These are phyloP conservation scores for Nymphalis urticae DNA, from an alignment of 2,888 invertebrate genomes.

Conservation along the genomic window DNA sequence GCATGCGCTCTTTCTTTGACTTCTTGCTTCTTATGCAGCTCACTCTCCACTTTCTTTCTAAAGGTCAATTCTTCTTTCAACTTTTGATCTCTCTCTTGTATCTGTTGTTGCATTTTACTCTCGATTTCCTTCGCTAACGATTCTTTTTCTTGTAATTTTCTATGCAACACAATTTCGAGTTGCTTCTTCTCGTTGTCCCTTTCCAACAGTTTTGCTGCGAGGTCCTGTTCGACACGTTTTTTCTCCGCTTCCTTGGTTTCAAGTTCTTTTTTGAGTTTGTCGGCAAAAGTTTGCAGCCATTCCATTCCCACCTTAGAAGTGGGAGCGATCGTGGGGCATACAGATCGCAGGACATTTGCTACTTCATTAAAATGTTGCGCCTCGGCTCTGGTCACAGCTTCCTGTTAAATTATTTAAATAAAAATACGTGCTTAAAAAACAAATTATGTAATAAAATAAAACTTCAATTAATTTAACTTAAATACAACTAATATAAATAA, in stretches of 20 bases:
- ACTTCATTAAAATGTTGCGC: constrained; percentile 84
- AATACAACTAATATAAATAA: background rate
- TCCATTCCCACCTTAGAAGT: constrained; percentile 45
- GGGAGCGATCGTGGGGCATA: constrained; percentile 59
- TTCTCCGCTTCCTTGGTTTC: constrained; percentile 35
- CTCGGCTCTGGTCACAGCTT: constrained; percentile 75
- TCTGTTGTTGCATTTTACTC: constrained; percentile 34
- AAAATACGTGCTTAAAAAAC: background rate
- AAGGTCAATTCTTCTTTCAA: constrained; percentile 41
- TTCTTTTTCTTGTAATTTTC: constrained; percentile 37
- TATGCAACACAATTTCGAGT: constrained; percentile 32
- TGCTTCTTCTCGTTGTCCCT: constrained; percentile 39
- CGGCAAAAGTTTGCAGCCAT: constrained; percentile 65
- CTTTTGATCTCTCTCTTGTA: constrained; percentile 38
- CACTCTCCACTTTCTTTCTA: constrained; percentile 36
- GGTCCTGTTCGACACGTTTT: constrained; percentile 30
- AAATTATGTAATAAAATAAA: background rate
- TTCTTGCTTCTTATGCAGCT: constrained; percentile 38
- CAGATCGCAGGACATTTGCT: constrained; percentile 57
- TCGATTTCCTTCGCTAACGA: constrained; percentile 29
- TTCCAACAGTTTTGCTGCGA: constrained; percentile 29
- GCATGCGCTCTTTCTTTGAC: constrained; percentile 31
- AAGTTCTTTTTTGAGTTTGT: constrained; percentile 57
- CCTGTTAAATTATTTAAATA: constrained; percentile 48
- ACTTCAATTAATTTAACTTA: background rate